phyloP scores from a whole-genome alignment of 2,888 invertebrate genomes.

The Megastigmus dorsalis region DNA sequence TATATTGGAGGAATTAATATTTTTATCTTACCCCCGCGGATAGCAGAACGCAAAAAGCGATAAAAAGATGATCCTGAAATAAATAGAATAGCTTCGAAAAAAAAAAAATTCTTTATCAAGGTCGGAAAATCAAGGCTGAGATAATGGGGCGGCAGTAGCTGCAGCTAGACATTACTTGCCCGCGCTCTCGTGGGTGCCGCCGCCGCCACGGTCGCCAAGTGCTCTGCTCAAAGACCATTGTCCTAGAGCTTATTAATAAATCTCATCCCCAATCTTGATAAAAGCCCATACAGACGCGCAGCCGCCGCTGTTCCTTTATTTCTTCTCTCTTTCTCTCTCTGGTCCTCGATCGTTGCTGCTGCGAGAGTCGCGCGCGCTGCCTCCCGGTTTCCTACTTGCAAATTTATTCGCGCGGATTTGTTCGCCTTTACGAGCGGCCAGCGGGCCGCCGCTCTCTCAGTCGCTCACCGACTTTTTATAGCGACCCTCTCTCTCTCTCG shows the following conservation, averaged over 20 bases:
- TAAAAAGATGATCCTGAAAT: too few relatives aligned
- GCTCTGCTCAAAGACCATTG: constrained; percentile 40
- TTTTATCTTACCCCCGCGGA: not conserved
- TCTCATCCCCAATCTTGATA: constrained; percentile 42
- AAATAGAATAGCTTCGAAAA: not conserved
- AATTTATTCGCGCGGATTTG: constrained; percentile 54
- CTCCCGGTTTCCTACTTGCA: constrained; percentile 48
- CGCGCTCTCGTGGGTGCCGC: not conserved
- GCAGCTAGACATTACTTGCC: not conserved
- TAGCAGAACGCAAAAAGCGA: not conserved
- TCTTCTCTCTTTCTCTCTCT: constrained; percentile 1
- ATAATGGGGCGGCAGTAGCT: constrained; percentile 8
- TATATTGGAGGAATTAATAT: not conserved
- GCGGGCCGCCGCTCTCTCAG: too few relatives aligned
- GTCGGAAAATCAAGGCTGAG: constrained; percentile 30
- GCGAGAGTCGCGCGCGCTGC: not conserved
- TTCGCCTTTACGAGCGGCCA: constrained; percentile 44
- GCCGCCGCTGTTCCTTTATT: not conserved
- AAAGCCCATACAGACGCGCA: not conserved
- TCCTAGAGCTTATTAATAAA: constrained; percentile 49
- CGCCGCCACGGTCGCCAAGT: not conserved
- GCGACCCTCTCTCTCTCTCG: not conserved
- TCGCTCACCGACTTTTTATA: constrained; percentile 33
- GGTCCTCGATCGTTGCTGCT: constrained; percentile 3
- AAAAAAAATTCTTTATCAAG: constrained; percentile 3